Evolutionary conservation across 1,140 invertebrate species (phyloP).

Genomic region (Heliothis virescens): DNA sequence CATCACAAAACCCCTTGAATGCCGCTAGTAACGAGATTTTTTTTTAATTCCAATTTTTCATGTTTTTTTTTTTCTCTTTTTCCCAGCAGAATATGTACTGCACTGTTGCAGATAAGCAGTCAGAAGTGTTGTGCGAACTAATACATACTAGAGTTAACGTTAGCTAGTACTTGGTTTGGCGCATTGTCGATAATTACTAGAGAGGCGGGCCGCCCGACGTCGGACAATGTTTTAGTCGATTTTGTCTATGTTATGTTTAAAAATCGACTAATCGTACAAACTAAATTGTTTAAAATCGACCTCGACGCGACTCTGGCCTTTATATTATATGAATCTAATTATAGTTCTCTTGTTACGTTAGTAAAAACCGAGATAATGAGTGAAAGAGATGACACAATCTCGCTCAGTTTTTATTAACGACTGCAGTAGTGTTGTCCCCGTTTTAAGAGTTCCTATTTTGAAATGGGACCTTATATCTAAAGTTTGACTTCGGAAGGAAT

Average conservation of each 20-base stretch:
- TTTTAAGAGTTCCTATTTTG: slow-evolving; percentile 40
- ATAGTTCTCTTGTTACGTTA: slow-evolving; percentile 18
- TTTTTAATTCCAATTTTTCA: neutral
- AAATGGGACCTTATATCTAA: slow-evolving; percentile 29
- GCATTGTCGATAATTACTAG: slow-evolving; percentile 72
- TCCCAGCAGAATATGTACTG: slow-evolving; percentile 66
- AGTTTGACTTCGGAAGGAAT: slow-evolving; percentile 17
- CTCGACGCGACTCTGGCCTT: slow-evolving; percentile 30
- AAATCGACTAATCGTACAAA: slow-evolving; percentile 25
- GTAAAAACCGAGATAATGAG: slow-evolving; percentile 20
- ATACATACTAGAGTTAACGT: slow-evolving; percentile 62
- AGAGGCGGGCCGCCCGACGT: slow-evolving; percentile 36
- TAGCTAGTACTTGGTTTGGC: slow-evolving; percentile 71
- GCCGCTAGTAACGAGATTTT: no score
- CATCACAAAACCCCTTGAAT: no score
- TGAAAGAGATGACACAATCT: neutral
- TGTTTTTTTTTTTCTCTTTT: slow-evolving; percentile 48
- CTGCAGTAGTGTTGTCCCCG: slow-evolving; percentile 35
- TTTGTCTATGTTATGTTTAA: slow-evolving; percentile 40
- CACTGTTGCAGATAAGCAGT: slow-evolving; percentile 62
- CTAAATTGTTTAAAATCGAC: slow-evolving; percentile 1
- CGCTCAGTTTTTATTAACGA: slow-evolving; percentile 29
- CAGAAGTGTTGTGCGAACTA: slow-evolving; percentile 70
- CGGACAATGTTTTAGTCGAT: slow-evolving; percentile 25
- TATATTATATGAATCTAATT: slow-evolving; percentile 28